phyloP scores from a whole-genome alignment of 2,888 invertebrate species.

The Pelosia muscerda region DNA sequence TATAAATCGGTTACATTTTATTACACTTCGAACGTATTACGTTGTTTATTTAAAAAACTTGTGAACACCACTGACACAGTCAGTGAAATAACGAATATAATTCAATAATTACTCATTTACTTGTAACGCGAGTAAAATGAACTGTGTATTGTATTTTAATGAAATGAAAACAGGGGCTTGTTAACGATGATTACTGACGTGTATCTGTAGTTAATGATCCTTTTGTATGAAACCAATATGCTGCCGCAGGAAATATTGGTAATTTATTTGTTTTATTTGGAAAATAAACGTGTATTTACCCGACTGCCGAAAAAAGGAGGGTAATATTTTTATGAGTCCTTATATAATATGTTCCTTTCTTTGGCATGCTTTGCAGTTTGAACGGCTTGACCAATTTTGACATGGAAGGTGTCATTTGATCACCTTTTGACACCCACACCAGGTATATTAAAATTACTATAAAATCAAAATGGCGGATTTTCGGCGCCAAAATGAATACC shows the following conservation, averaged over 20 bases:
- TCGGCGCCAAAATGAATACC: too few relatives aligned
- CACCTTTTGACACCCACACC: too few relatives aligned
- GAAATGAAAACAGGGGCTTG: background rate
- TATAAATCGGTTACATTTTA: background rate
- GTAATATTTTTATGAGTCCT: too few relatives aligned
- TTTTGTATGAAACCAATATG: background rate
- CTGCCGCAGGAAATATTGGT: background rate
- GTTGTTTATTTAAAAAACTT: background rate
- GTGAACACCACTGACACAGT: background rate
- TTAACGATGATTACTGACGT: slow-evolving; percentile 4
- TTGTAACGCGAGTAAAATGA: background rate
- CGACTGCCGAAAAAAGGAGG: too few relatives aligned
- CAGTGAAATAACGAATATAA: background rate
- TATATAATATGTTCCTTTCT: too few relatives aligned
- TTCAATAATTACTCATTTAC: background rate
- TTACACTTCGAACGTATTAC: background rate
- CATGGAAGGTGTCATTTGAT: too few relatives aligned
- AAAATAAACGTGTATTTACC: background rate
- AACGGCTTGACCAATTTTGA: too few relatives aligned
- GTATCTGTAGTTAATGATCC: background rate
- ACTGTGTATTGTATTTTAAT: background rate
- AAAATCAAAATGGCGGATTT: too few relatives aligned
- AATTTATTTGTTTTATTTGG: background rate
- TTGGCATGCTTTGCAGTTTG: too few relatives aligned
- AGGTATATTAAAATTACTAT: too few relatives aligned